A percentile compares a stretch with the other conserved stretches of the same genome.
Conservation (phyloP, 2,888 invertebrate species). For the Amiota minor region DNA sequence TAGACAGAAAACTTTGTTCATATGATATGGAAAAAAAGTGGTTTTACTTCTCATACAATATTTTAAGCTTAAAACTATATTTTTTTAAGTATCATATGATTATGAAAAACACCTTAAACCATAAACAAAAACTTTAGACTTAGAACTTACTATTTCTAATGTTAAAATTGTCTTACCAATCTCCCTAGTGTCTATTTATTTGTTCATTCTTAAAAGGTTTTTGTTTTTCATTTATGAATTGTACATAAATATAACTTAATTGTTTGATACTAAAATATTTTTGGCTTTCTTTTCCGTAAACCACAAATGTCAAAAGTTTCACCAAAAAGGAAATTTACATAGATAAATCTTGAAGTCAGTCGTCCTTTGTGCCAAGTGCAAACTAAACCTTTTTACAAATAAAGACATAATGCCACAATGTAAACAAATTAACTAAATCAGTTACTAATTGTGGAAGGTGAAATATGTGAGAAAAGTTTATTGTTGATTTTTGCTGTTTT, state of each 20-base stretch:
- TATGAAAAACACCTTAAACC: no score
- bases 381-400: conserved; percentile 22
- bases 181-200: conserved; percentile 4
- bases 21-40: no score
- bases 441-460: conserved; percentile 54
- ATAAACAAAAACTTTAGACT: no score
- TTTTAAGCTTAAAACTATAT: no score
- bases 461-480: conserved; percentile 13
- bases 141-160: no score
- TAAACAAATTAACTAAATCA: conserved; percentile 69
- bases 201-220: neutral
- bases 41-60: no score
- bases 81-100: no score
- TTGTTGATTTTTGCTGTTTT: conserved; percentile 21
- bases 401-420: conserved; percentile 54
- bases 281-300: neutral
- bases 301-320: conserved; percentile 9
- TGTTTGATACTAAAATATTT: neutral
- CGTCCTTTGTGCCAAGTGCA: neutral
- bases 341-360: conserved; percentile 1
- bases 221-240: no score
- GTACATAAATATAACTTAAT: neutral
- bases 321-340: neutral
- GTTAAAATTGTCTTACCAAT: conserved; percentile 4
- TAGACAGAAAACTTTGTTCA: no score